These are phyloP conservation scores for Chironomus riparius DNA, from an alignment of 2,888 invertebrate genomes.

Conservation along the genomic window DNA sequence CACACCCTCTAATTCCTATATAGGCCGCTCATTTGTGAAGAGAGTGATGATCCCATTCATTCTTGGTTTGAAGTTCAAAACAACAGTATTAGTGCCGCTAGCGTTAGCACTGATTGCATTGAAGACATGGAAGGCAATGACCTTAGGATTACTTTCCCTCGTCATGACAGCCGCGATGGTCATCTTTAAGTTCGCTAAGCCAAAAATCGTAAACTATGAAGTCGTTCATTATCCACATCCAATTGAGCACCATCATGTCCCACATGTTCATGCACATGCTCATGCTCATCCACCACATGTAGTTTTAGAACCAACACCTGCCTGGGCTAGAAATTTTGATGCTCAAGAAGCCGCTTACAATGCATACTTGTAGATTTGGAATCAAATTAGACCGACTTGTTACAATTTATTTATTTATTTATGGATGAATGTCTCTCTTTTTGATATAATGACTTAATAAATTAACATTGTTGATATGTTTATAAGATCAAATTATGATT, in stretches of 20 bases:
- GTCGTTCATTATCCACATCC: slow-evolving; percentile 73
- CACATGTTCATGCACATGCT: slow-evolving; percentile 38
- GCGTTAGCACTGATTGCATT: slow-evolving; percentile 74
- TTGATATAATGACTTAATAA: too few species aligned
- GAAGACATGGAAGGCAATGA: slow-evolving; percentile 84
- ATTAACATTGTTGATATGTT: too few species aligned
- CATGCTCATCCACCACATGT: slow-evolving; percentile 35
- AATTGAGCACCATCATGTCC: slow-evolving; percentile 51
- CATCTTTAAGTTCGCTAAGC: slow-evolving; percentile 79
- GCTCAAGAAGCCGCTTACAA: slow-evolving; percentile 53
- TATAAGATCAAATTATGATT: too few species aligned
- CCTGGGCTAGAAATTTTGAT: slow-evolving; percentile 53
- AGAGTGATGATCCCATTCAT: slow-evolving; percentile 79
- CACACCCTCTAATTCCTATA: slow-evolving; percentile 33
- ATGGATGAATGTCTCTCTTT: not conserved
- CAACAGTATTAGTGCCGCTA: slow-evolving; percentile 71
- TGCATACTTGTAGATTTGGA: slow-evolving; percentile 36
- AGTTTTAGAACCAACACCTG: slow-evolving; percentile 45
- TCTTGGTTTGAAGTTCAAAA: slow-evolving; percentile 76
- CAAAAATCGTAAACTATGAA: slow-evolving; percentile 78
- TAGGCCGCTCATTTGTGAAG: slow-evolving; percentile 74
- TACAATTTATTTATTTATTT: slow-evolving; percentile 21
- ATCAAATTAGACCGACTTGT: not conserved
- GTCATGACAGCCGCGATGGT: slow-evolving; percentile 77
- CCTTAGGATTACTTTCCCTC: slow-evolving; percentile 71